Evolutionary conservation across 2,888 invertebrate species (phyloP).

Genomic region (Hymenopus coronatus): DNA sequence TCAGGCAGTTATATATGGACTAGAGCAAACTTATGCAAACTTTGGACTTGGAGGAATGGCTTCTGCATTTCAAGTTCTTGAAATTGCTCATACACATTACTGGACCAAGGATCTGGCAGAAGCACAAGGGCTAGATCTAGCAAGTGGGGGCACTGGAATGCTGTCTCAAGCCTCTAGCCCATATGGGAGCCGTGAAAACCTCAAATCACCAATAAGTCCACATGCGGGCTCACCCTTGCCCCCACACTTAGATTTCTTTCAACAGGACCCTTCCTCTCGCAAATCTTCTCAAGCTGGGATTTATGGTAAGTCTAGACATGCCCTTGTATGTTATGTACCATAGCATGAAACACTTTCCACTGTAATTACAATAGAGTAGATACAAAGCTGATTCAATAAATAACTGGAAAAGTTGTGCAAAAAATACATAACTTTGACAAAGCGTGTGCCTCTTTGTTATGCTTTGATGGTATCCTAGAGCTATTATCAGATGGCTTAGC

Average conservation of each 20-base stretch:
- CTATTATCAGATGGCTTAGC: too few relatives aligned
- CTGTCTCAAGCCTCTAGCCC: constrained; percentile 61
- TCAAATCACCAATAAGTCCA: constrained; percentile 64
- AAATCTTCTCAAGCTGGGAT: constrained; percentile 66
- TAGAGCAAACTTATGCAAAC: constrained; percentile 89
- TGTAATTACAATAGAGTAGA: constrained; percentile 25
- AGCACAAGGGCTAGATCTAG: constrained; percentile 41
- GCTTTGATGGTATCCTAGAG: too few relatives aligned
- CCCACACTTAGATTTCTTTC: constrained; percentile 49
- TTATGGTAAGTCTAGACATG: constrained; percentile 37
- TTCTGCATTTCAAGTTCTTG: constrained; percentile 92
- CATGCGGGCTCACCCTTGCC: constrained; percentile 49
- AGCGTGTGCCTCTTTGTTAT: too few relatives aligned
- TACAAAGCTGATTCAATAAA: too few relatives aligned
- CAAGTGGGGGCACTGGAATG: constrained; percentile 48
- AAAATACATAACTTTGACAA: too few relatives aligned
- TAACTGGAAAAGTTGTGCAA: too few relatives aligned
- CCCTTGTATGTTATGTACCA: not conserved
- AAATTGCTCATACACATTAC: constrained; percentile 98
- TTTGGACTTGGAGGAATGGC: constrained; percentile 97
- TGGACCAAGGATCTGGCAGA: constrained; percentile 84
- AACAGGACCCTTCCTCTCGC: constrained; percentile 53
- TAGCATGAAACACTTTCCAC: not conserved
- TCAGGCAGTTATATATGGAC: constrained; percentile 83
- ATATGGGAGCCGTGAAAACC: constrained; percentile 65